Base-by-base conservation (phyloP, 2,113 vertebrate genomes). In the Tursiops truncatus region DNA sequence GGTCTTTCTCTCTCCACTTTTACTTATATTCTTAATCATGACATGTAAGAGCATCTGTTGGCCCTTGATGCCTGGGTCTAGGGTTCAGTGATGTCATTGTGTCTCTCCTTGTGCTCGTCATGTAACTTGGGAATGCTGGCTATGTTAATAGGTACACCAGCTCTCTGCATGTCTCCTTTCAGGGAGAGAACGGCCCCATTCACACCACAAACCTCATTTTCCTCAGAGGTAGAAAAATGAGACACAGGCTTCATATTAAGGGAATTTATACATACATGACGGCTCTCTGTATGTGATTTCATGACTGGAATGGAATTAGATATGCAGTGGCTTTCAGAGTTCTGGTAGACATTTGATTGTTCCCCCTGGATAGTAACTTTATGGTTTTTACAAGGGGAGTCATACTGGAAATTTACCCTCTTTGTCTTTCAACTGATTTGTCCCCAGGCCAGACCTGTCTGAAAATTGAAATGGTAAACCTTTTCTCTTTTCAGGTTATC, bases 381-480 rank as follows among this genome's bases (percentile, higher is more conserved):
- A 60, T 68, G 38, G 41, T 63, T 83, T 90, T 97, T 62, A 70
- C 2, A 44, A 38, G 31, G 68, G 23, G 23, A 11, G 33, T 56
- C 85, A 18, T 20, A 0, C 5, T 91, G 84, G 63, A 81, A 84
- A 6, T 68, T 71, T 85, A 7, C 33, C 89, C 70, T 81, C 53
- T 26, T 12, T 56, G 36, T 86, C 94, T 67, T 92, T 97, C 73
- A 91, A 77, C 87, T 44, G 18, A 14, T 73, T 82, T 94, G 87
- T 87, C 44, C 58, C 70, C 50, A 13, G 82, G 70, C 1, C 2
- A 96, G 31, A 67, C 36, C 10, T 41, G 18, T 41, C 94, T 97
- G 83, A 95, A 80, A 93, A 89, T 44, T 91, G 83, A 84, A 97
- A 94, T 33, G 18, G 89, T 96, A 76, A 91, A 71, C 63, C 60